Conservation (phyloP, 2,113 vertebrate species). For the Hucho hucho region DNA sequence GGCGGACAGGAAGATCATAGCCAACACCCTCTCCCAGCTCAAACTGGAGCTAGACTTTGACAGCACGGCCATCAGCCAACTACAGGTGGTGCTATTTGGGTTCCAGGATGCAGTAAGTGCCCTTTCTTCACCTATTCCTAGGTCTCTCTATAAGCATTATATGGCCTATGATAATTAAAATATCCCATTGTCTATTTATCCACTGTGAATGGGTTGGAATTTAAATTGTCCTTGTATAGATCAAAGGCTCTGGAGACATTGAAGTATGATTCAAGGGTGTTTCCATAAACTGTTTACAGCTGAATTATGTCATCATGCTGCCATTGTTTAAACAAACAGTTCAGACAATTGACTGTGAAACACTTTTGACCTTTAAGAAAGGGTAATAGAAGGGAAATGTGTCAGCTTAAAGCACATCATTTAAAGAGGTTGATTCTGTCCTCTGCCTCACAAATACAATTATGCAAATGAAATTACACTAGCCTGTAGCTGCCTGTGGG, state of each 20-base stretch:
- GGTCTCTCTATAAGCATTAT: background rate
- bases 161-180: background rate
- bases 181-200: background rate
- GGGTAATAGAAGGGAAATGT: conserved; percentile 20
- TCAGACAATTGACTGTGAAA: conserved; percentile 12
- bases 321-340: conserved; percentile 16
- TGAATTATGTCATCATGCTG: conserved; percentile 24
- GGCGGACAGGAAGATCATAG: conserved; percentile 94
- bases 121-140: too few relatives aligned
- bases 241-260: conserved; percentile 13
- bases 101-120: conserved; percentile 95
- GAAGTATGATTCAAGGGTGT: conserved; percentile 28
- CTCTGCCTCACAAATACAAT: conserved; percentile 26
- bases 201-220: too few relatives aligned
- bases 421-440: conserved; percentile 24
- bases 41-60: conserved; percentile 97
- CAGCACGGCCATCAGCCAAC: conserved; percentile 93
- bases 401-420: conserved; percentile 6
- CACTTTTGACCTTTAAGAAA: conserved; percentile 19
- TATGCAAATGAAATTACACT: conserved; percentile 40
- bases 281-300: conserved; percentile 16
- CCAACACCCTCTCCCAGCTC: conserved; percentile 88
- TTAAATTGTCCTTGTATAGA: conserved; percentile 4
- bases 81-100: conserved; percentile 92
- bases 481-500: conserved; percentile 15